Percentiles rank a stretch among this genome's conserved stretches.
Evolutionary conservation across 2,888 invertebrate genomes (phyloP).

Genomic region (Strigamia crassipes): DNA sequence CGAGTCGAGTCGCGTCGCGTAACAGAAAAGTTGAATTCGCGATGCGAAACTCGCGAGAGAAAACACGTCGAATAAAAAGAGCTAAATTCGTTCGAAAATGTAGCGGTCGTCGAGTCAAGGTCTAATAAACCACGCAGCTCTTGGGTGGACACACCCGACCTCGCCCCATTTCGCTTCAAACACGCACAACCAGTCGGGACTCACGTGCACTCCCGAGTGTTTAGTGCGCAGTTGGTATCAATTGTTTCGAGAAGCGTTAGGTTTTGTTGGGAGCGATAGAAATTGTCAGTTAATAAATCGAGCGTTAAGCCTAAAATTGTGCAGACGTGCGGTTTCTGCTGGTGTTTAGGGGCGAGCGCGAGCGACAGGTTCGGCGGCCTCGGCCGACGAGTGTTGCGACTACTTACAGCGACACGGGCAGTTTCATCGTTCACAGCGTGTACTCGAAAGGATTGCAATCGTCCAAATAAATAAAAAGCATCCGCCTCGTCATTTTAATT

Average conservation of each 20-base stretch:
- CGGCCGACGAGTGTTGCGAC: not conserved
- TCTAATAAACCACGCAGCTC: slow-evolving; percentile 32
- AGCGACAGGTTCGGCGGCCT: not conserved
- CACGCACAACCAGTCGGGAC: not conserved
- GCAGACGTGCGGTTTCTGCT: not conserved
- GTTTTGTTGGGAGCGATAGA: not conserved
- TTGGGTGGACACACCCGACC: slow-evolving; percentile 20
- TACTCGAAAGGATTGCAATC: not conserved
- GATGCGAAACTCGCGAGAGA: not conserved
- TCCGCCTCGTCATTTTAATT: slow-evolving; percentile 42
- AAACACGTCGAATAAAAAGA: not conserved
- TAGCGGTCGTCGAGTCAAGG: slow-evolving; percentile 1
- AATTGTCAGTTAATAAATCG: not conserved
- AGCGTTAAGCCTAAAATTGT: slow-evolving; percentile 21
- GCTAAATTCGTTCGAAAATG: not conserved
- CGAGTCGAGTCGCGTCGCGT: not conserved
- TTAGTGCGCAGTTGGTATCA: slow-evolving; percentile 27
- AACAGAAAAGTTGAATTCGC: not conserved
- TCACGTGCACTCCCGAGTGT: not conserved
- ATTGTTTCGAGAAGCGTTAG: not conserved
- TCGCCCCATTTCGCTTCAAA: slow-evolving; percentile 33
- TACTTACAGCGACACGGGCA: slow-evolving; percentile 21
- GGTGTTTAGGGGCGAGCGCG: not conserved
- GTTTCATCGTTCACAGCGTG: slow-evolving; percentile 18
- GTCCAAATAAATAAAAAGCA: slow-evolving; percentile 36